phyloP scores from a whole-genome alignment of 2,113 vertebrate genomes.

The Laticauda laticaudata region DNA sequence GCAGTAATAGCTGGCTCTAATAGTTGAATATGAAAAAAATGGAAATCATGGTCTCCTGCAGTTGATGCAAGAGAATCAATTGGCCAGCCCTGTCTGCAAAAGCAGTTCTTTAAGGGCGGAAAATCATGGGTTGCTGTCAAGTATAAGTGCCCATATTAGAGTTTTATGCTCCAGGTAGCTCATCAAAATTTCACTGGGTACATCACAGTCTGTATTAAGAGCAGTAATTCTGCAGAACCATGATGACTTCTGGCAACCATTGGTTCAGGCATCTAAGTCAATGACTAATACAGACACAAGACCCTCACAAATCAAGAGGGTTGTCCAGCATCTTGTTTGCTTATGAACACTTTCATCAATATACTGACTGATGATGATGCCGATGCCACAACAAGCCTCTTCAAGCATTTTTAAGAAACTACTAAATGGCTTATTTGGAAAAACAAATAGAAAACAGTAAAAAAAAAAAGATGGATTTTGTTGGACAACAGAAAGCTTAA shows the following conservation, averaged over 20 bases:
- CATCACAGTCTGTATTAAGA: constrained; percentile 2
- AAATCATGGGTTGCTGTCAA: constrained; percentile 18
- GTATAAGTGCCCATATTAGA: background rate
- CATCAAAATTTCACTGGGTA: constrained; percentile 25
- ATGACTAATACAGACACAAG: constrained; percentile 2
- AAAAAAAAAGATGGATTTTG: background rate
- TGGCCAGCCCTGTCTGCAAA: background rate
- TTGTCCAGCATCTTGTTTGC: background rate
- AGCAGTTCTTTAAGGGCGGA: background rate
- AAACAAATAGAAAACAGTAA: background rate
- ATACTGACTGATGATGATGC: background rate
- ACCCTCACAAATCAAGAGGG: background rate
- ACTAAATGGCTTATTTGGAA: background rate
- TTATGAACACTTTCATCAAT: background rate
- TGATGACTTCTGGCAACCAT: background rate
- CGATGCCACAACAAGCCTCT: background rate
- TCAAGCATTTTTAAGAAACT: background rate
- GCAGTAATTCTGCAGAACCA: constrained; percentile 13
- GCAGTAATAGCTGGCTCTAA: background rate
- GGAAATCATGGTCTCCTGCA: background rate
- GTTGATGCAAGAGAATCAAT: background rate
- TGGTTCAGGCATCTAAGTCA: background rate
- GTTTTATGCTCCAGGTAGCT: constrained; percentile 13
- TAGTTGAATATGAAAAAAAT: background rate
- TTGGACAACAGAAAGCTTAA: background rate